Conservation (phyloP, 2,113 vertebrate species). For the Danionella cerebrum region DNA sequence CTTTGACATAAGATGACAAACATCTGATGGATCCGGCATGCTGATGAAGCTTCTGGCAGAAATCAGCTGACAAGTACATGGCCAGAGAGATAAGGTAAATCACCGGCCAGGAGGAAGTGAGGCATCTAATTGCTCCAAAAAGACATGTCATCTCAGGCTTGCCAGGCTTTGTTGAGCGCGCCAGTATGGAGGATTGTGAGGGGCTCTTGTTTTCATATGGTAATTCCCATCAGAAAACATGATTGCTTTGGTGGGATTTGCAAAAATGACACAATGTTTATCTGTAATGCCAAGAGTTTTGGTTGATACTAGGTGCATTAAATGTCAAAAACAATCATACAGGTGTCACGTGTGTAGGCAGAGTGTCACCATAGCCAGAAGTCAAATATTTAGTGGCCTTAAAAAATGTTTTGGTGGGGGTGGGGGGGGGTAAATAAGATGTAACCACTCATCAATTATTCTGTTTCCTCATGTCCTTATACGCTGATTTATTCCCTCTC, state of each 20-base stretch:
- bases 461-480: too few relatives aligned
- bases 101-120: conserved; percentile 51
- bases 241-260: conserved; percentile 39
- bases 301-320: not conserved
- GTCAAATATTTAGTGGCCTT: too few relatives aligned
- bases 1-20: conserved; percentile 56
- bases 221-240: conserved; percentile 42
- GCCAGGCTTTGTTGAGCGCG: conserved; percentile 46
- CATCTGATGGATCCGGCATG: conserved; percentile 39
- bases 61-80: conserved; percentile 45
- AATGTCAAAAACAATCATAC: not conserved
- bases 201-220: conserved; percentile 48
- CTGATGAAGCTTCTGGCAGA: conserved; percentile 40
- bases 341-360: too few relatives aligned
- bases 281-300: not conserved
- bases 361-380: too few relatives aligned
- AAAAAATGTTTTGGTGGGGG: too few relatives aligned
- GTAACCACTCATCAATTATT: too few relatives aligned
- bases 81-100: conserved; percentile 55
- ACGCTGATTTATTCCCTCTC: too few relatives aligned
- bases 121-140: conserved; percentile 57
- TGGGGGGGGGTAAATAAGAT: too few relatives aligned
- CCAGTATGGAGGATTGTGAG: conserved; percentile 50
- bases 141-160: conserved; percentile 48
- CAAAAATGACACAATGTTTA: conserved; percentile 11